Base-by-base conservation (phyloP, 1,140 invertebrate species). In the Brachionus paranguensis region DNA sequence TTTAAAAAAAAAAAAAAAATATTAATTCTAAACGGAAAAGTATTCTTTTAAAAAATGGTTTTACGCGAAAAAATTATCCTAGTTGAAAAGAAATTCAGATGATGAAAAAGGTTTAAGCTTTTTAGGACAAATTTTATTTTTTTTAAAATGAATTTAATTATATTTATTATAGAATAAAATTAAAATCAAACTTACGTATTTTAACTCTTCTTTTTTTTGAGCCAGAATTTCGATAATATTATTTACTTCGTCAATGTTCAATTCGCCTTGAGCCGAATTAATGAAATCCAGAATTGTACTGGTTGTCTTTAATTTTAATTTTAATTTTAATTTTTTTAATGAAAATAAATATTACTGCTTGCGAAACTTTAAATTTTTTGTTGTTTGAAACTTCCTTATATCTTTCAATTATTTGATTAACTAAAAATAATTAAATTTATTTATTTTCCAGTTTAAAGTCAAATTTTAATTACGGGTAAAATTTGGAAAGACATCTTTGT, bases 401-500 rank as follows among this genome's bases (percentile, higher is more conserved):
- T 86, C 95, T 94, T 37, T 92, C 91, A 53, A 95, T 93, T 53
- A 96, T 88, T 87, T 96, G 94, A 88, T 95, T 95, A 60, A 96
- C 68, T 72, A 17, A 20, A 72, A 72, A 37, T 7, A 37, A 37
- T 37, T 29, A 7, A 37, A 37, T 37, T 0, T 7, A 6, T 37
- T 37, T 37, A 37, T 37, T 37, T 37, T 37, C 6, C 2, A 6
- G 6, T 47, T 47, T 47, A 14, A 47, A 47, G 11, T 47, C 45
- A 47, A 47, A 12, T 12, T 47, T 47, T 14, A 60, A 60, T 72
- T 72, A 72, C 68, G 50, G 94, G 88, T 88, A 95, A 95, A 89
- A 96, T 90, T 95, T 1, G 95, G 95, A 88, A 95, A 95, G 53
- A 96, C 93, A 85, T 93, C 91, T 81, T 95, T 93, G 47, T 92